Evolutionary conservation across 2,797 vertebrate genomes (phyloP).

Genomic region (Pipistrellus kuhlii): DNA sequence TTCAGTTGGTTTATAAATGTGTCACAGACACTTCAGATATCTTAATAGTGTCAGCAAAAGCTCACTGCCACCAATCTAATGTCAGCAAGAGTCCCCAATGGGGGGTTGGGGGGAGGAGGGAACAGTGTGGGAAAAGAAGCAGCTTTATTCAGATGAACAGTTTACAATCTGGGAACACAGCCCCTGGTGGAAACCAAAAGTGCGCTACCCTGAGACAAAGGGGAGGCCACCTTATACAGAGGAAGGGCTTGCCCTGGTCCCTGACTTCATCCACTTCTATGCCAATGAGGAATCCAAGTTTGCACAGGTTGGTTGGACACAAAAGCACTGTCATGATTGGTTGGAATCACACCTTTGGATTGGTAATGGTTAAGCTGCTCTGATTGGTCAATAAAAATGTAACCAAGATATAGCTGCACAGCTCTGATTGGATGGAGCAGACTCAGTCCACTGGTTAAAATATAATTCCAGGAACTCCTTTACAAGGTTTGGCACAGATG

Average conservation of each 20-base stretch:
- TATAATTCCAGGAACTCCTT: neutral
- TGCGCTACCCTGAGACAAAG: neutral
- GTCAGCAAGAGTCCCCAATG: neutral
- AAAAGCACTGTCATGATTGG: neutral
- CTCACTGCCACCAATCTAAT: neutral
- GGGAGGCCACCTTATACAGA: neutral
- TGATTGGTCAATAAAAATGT: neutral
- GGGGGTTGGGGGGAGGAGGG: no score
- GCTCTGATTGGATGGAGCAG: neutral
- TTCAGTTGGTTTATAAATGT: neutral
- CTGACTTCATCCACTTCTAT: neutral
- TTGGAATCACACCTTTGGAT: neutral
- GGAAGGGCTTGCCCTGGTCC: no score
- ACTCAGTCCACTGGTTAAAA: neutral
- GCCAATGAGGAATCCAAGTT: neutral
- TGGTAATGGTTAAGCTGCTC: neutral
- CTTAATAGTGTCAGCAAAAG: neutral
- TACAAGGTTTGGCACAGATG: neutral
- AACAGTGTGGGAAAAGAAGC: neutral
- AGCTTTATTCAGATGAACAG: neutral
- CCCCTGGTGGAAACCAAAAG: neutral
- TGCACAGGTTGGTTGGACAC: neutral
- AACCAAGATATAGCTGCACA: neutral
- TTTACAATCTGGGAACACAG: neutral
- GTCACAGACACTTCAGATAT: neutral